Evolutionary conservation across 2,797 vertebrate genomes (phyloP).

Genomic region (Lacerta agilis): DNA sequence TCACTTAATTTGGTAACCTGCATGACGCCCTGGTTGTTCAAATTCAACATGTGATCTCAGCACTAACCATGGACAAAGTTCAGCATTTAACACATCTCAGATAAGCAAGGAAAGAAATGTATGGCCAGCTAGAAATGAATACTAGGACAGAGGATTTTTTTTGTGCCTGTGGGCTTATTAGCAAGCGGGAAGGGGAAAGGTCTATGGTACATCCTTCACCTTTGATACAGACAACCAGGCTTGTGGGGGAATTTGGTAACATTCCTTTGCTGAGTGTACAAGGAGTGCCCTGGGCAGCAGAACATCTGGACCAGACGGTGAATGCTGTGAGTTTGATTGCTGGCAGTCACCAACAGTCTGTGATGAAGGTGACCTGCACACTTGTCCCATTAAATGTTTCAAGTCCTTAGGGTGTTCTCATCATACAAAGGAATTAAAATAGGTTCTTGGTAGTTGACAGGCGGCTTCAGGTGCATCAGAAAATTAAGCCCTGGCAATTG

Average conservation of each 20-base stretch:
- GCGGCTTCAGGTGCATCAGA: conserved; percentile 23
- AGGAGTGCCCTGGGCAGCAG: conserved; percentile 19
- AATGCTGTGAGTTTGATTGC: background rate
- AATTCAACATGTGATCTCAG: background rate
- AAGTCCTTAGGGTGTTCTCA: background rate
- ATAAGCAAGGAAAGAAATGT: background rate
- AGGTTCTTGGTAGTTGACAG: conserved; percentile 9
- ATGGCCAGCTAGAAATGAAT: background rate
- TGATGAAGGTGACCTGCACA: conserved; percentile 47
- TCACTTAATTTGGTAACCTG: background rate
- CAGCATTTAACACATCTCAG: background rate
- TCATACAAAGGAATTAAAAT: background rate
- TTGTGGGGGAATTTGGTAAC: background rate
- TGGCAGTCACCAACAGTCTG: background rate
- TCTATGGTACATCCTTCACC: background rate
- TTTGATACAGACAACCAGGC: background rate
- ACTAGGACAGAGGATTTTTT: background rate
- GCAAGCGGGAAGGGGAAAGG: background rate
- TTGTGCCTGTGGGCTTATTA: background rate
- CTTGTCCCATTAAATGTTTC: conserved; percentile 3
- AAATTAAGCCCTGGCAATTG: conserved; percentile 20
- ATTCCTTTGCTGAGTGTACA: accelerated
- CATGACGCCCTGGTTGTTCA: background rate
- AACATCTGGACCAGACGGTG: conserved; percentile 19
- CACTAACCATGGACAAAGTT: background rate